Evolutionary conservation across 1,140 invertebrate species (phyloP).

Genomic region (Drosophila seguyi): DNA sequence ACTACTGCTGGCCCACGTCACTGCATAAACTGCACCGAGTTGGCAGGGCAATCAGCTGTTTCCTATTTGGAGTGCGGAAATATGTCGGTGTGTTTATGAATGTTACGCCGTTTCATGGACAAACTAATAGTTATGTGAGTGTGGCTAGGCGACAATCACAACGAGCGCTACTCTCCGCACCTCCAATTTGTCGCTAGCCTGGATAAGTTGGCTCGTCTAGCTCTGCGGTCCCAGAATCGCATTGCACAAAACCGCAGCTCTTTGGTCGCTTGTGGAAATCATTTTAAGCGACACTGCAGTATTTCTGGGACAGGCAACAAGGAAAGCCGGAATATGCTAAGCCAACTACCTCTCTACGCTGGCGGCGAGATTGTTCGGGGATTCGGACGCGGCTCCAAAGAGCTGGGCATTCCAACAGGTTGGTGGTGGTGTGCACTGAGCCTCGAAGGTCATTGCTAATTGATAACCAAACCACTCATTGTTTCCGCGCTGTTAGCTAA

Average conservation of each 20-base stretch:
- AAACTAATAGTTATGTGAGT: conserved; percentile 55
- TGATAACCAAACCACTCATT: conserved; percentile 29
- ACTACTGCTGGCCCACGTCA: no score
- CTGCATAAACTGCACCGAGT: conserved; percentile 1
- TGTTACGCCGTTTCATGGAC: conserved; percentile 15
- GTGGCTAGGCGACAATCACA: conserved; percentile 22
- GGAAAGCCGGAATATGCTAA: conserved; percentile 47
- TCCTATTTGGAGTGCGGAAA: neutral
- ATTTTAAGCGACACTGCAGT: conserved; percentile 1
- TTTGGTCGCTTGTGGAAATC: neutral
- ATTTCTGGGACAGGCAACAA: neutral
- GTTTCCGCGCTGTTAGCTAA: conserved; percentile 89
- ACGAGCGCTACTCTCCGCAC: neutral
- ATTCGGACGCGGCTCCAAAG: conserved; percentile 96
- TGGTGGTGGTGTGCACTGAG: conserved; percentile 30
- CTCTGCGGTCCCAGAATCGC: conserved; percentile 18
- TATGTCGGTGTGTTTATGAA: conserved; percentile 33
- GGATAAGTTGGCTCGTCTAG: conserved; percentile 33
- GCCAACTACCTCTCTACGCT: conserved; percentile 89
- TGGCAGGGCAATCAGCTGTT: conserved; percentile 52
- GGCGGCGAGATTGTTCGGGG: conserved; percentile 94
- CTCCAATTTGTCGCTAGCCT: conserved; percentile 9
- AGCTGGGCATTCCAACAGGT: conserved; percentile 96
- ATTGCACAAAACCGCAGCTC: conserved; percentile 33
- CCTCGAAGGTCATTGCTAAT: conserved; percentile 33